A percentile compares a stretch with the other conserved stretches of the same genome.
These are phyloP conservation scores for Cyphomyrus plagiostoma DNA, from an alignment of 2,113 vertebrate genomes.

Conservation along the genomic window DNA sequence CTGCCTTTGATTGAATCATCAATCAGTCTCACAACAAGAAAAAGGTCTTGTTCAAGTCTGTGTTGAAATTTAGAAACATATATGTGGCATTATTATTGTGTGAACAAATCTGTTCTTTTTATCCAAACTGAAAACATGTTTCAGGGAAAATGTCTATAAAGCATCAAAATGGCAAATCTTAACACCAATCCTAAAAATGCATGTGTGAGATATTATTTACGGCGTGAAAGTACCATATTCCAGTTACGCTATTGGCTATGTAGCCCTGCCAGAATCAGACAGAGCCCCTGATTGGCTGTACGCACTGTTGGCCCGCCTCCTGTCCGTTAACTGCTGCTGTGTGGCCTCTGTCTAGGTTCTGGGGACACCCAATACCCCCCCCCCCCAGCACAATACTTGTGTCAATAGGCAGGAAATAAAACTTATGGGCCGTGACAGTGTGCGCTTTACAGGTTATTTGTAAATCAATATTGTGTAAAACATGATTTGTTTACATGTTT, in stretches of 20 bases:
- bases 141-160: neutral
- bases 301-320: neutral
- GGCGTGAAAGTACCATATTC: neutral
- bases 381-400: neutral
- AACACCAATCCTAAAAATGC: neutral
- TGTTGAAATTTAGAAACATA: neutral
- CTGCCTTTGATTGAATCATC: neutral
- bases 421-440: slow-evolving; percentile 8
- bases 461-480: slow-evolving; percentile 27
- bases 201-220: neutral
- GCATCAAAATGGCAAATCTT: neutral
- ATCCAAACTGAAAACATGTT: neutral
- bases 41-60: neutral
- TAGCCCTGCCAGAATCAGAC: neutral
- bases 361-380: neutral
- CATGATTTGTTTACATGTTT: neutral
- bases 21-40: neutral
- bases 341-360: neutral
- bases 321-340: neutral
- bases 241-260: neutral
- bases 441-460: slow-evolving; percentile 8
- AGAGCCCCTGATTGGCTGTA: neutral
- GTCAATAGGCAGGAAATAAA: slow-evolving; percentile 14
- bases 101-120: neutral
- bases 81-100: neutral